Evolutionary conservation across 2,888 invertebrate species (phyloP).

Genomic region (Taenaris catops): DNA sequence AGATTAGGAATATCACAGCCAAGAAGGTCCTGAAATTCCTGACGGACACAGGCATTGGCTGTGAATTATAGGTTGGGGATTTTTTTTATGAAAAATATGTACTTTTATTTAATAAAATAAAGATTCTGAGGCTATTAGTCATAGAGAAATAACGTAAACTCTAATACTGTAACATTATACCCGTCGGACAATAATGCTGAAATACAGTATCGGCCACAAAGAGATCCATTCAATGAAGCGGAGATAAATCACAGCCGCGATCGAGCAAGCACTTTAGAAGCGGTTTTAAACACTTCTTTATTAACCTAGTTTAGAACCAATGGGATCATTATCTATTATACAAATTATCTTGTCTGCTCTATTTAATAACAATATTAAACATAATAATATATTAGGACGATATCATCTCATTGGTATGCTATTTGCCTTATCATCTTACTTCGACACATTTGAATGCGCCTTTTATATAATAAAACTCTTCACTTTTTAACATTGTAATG

Average conservation of each 20-base stretch:
- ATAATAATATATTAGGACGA: too few relatives aligned
- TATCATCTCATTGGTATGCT: too few relatives aligned
- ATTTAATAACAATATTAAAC: too few relatives aligned
- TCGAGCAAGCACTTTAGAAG: constrained; percentile 26
- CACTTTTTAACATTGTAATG: too few relatives aligned
- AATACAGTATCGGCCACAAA: constrained; percentile 31
- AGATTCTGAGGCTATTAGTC: constrained; percentile 5
- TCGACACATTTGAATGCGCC: too few relatives aligned
- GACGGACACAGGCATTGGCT: too few relatives aligned
- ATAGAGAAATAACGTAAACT: constrained; percentile 19
- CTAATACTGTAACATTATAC: constrained; percentile 22
- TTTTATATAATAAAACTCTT: too few relatives aligned
- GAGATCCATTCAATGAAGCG: constrained; percentile 34
- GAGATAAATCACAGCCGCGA: constrained; percentile 33
- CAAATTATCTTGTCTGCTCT: constrained; percentile 4
- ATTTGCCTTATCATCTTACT: too few relatives aligned
- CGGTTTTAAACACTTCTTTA: constrained; percentile 24
- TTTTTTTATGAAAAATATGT: too few relatives aligned
- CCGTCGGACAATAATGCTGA: constrained; percentile 22
- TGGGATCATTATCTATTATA: constrained; percentile 13
- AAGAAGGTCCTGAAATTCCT: too few relatives aligned
- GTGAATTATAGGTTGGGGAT: too few relatives aligned
- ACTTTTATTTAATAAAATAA: neutral
- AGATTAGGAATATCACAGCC: too few relatives aligned
- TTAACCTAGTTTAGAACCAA: constrained; percentile 25